phyloP scores from a whole-genome alignment of 2,888 invertebrate genomes.

The Ormyrus nitidulus region DNA sequence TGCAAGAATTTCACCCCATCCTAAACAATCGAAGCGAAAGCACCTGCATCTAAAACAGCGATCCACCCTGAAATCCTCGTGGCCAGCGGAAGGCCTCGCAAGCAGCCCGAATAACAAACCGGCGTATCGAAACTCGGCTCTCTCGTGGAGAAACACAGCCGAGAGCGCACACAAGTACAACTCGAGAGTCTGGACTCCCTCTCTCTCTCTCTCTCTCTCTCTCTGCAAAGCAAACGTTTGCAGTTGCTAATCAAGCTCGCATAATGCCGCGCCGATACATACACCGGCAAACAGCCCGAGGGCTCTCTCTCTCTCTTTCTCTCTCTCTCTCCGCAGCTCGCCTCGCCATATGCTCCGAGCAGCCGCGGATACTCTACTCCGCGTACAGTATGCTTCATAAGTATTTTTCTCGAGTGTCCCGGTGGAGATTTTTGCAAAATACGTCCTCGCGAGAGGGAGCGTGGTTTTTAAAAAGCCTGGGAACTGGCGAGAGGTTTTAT shows the following conservation, averaged over 20 bases:
- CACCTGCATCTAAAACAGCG: no score
- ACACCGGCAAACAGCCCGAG: slow-evolving; percentile 71
- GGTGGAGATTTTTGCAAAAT: no score
- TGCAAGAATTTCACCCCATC: no score
- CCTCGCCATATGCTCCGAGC: slow-evolving; percentile 67
- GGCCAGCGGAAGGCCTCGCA: no score
- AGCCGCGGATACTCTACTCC: neutral
- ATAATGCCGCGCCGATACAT: slow-evolving; percentile 71
- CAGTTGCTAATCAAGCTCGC: slow-evolving; percentile 74
- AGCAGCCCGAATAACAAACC: no score
- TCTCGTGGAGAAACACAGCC: no score
- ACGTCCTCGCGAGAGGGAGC: neutral
- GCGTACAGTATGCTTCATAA: slow-evolving; percentile 30
- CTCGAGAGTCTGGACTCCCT: neutral
- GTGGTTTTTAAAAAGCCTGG: no score
- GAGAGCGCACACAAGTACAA: no score
- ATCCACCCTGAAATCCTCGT: no score
- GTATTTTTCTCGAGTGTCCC: neutral
- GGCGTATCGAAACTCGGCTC: no score
- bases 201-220: slow-evolving; percentile 45
- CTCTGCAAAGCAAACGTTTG: slow-evolving; percentile 72
- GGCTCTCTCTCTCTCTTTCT: slow-evolving; percentile 60
- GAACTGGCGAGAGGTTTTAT: no score
- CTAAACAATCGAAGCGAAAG: no score
- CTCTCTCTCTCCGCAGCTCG: slow-evolving; percentile 59